These are phyloP conservation scores for Heteractis magnifica DNA, from an alignment of 92 coral and sea anemone species.

Conservation along the genomic window DNA sequence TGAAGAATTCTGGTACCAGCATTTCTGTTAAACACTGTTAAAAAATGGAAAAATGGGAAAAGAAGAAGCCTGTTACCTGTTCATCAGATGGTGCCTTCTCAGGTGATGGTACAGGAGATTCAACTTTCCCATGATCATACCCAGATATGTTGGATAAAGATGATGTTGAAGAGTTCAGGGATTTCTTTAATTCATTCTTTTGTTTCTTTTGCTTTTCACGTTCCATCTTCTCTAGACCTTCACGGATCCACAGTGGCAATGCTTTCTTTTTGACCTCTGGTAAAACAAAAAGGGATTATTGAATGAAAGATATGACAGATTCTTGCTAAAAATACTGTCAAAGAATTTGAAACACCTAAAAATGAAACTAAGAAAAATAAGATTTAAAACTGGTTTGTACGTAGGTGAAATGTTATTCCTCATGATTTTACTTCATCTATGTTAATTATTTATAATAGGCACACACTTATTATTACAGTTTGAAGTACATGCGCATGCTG, in stretches of 20 bases:
- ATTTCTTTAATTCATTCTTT: slow-evolving; percentile 60
- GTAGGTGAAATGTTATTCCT: too few species aligned
- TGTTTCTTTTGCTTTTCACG: slow-evolving; percentile 86
- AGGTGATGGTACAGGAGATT: slow-evolving; percentile 76
- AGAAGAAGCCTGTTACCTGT: slow-evolving; percentile 15
- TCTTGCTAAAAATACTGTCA: too few species aligned
- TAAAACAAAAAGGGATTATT: background rate
- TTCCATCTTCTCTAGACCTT: slow-evolving; percentile 94
- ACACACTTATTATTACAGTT: too few species aligned
- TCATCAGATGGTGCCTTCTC: slow-evolving; percentile 63
- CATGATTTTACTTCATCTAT: too few species aligned
- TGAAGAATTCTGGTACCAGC: background rate
- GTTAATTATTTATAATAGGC: too few species aligned
- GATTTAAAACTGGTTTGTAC: too few species aligned
- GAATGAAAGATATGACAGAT: background rate
- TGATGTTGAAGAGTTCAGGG: slow-evolving; percentile 63
- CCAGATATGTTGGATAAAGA: slow-evolving; percentile 73
- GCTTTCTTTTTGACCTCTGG: slow-evolving; percentile 91
- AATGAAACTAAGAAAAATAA: too few species aligned
- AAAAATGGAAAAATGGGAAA: background rate
- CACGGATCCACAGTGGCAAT: slow-evolving; percentile 95
- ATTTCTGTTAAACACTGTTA: background rate
- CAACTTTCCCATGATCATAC: slow-evolving; percentile 71
- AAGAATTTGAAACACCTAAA: too few species aligned
- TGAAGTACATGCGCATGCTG: too few species aligned